A percentile compares a stretch with the other conserved stretches of the same genome.
phyloP scores from a whole-genome alignment of 1,140 invertebrate species.

The Drosophila takahashii region DNA sequence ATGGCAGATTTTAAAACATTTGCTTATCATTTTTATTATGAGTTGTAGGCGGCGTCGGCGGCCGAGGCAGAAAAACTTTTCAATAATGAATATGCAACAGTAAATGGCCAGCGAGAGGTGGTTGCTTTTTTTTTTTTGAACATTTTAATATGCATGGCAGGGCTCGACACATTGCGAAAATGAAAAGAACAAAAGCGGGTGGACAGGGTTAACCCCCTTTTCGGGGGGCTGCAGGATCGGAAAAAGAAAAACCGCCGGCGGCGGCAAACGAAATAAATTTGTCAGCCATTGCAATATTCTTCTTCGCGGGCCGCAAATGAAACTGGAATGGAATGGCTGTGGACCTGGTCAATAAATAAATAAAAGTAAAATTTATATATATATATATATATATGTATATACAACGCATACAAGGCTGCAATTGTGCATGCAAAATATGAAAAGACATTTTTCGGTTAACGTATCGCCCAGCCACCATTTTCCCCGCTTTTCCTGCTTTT shows the following conservation, averaged over 20 bases:
- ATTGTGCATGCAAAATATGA: conserved; percentile 80
- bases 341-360: conserved; percentile 75
- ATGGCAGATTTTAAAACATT: conserved; percentile 40
- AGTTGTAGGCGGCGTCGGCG: conserved; percentile 30
- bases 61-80: conserved; percentile 51
- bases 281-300: conserved; percentile 81
- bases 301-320: conserved; percentile 56
- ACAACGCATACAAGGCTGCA: conserved; percentile 44
- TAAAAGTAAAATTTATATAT: conserved; percentile 59
- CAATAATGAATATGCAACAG: conserved; percentile 75
- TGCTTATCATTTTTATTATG: conserved; percentile 53
- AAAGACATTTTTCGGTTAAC: conserved; percentile 74
- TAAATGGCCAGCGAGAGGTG: conserved; percentile 47
- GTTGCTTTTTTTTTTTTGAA: conserved; percentile 52
- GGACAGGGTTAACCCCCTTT: too few relatives aligned
- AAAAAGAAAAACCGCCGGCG: conserved; percentile 70
- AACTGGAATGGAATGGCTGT: conserved; percentile 36
- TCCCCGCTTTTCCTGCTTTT: conserved; percentile 9
- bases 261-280: conserved; percentile 76
- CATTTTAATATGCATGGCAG: conserved; percentile 81
- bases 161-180: conserved; percentile 64
- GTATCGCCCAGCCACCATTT: conserved; percentile 22
- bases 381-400: too few relatives aligned
- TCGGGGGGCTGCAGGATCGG: too few relatives aligned
- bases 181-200: conserved; percentile 47